These are phyloP conservation scores for Lutraria rhynchaena DNA, from an alignment of 1,140 invertebrate species.

Conservation along the genomic window DNA sequence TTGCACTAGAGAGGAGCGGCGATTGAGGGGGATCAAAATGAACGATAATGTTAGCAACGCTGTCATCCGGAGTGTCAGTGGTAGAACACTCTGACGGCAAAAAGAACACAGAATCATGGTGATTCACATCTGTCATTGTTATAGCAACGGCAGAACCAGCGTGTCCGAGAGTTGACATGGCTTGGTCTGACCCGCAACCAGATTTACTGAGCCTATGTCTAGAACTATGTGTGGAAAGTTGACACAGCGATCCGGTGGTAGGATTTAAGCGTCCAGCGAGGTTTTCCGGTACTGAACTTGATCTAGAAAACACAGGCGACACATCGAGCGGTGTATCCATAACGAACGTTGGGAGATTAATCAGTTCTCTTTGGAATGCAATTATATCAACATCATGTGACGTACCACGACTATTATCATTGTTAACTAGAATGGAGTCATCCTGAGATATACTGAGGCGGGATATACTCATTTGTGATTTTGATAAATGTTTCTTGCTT, in stretches of 20 bases:
- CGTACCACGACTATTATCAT: conserved; percentile 54
- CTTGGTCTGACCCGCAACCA: conserved; percentile 59
- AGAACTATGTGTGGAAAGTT: conserved; percentile 59
- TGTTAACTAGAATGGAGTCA: conserved; percentile 43
- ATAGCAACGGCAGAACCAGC: conserved; percentile 75
- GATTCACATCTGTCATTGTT: conserved; percentile 73
- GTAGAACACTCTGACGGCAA: conserved; percentile 56
- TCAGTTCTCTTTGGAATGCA: conserved; percentile 80
- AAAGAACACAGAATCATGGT: conserved; percentile 58
- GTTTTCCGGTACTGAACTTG: conserved; percentile 80
- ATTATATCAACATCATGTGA: conserved; percentile 76
- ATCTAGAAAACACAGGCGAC: conserved; percentile 78
- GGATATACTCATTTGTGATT: conserved; percentile 76
- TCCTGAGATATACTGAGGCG: conserved; percentile 42
- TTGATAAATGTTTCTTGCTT: conserved; percentile 77
- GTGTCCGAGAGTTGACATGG: conserved; percentile 48
- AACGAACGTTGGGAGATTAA: conserved; percentile 81
- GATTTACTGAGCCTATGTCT: conserved; percentile 50
- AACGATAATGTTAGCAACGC: conserved; percentile 76
- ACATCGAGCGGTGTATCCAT: conserved; percentile 79
- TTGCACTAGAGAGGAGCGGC: conserved; percentile 75
- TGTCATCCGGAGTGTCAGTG: conserved; percentile 61
- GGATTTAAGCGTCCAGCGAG: conserved; percentile 66
- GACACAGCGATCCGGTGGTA: conserved; percentile 62
- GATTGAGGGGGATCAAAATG: conserved; percentile 79